Evolutionary conservation across 1,140 invertebrate genomes (phyloP), one percentile per base, ranked within the genome.

Genomic region (Microplitis demolitor): DNA sequence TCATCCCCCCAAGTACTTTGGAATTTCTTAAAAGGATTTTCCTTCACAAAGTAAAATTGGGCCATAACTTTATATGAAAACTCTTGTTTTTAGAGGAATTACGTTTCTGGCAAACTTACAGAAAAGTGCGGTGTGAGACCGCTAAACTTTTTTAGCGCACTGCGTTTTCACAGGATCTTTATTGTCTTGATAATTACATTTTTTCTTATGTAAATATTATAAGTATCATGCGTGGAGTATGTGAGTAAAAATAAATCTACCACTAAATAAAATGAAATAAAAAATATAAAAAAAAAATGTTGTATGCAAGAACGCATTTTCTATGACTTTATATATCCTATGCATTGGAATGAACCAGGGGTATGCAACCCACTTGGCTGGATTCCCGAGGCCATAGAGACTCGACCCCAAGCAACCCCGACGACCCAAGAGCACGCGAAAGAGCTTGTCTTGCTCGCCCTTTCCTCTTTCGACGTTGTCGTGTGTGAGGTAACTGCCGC

Each of bases 311-410:
- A 31, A 58, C 60, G 33, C 33, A 62, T 62, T 34, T 34, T 31
- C n/a, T 16, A 56, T 14, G 53, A 16, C 53, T 56, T 62, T 37
- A 16, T 31, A 39, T 39, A 62, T 39, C 33, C 31, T 50, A 39
- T 58, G 58, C 35, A 53, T 45, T 63, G 60, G 37, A 61, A 62
- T 39, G 72, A 58, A 61, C 37, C 39, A 63, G 51, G 51, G 66
- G 66, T 71, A 61, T 69, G 68, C 75, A 80, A 79, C 80, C 80
- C 78, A 82, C 80, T 83, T 83, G 81, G 80, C 81, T 69, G 73
- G 67, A 77, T 81, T 83, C 80, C 80, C 81, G 66, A 67, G 66
- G 66, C 66, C 66, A 50, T 39, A 16, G 33, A 67, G 66, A 50
- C 66, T 24, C 66, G 66, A 83, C 73, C 67, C 75, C 69, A 68